These are phyloP conservation scores for Smittia aterrima DNA, from an alignment of 2,888 invertebrate species.

Conservation along the genomic window DNA sequence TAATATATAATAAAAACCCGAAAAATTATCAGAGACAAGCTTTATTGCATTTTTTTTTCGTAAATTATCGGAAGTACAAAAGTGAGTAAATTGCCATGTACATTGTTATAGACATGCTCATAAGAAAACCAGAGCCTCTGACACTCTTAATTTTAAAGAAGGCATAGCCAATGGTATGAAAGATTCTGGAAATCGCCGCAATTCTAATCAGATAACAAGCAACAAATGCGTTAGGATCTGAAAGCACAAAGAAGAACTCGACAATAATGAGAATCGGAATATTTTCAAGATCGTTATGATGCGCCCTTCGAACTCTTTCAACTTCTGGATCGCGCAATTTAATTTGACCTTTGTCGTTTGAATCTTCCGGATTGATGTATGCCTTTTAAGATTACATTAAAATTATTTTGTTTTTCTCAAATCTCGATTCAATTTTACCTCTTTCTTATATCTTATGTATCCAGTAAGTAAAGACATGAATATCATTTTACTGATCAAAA, in stretches of 20 bases:
- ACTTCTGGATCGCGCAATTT: constrained; percentile 55
- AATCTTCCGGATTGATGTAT: constrained; percentile 59
- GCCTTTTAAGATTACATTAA: constrained; percentile 50
- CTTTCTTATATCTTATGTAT: constrained; percentile 44
- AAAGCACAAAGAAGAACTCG: constrained; percentile 59
- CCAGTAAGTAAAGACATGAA: constrained; percentile 49
- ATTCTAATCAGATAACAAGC: constrained; percentile 60
- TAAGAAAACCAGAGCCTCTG: constrained; percentile 54
- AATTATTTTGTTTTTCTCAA: constrained; percentile 43
- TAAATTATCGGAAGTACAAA: not conserved
- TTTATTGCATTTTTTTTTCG: too few relatives aligned
- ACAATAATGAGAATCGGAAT: constrained; percentile 61
- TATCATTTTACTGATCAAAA: constrained; percentile 49
- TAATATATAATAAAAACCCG: too few relatives aligned
- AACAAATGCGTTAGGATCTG: constrained; percentile 56
- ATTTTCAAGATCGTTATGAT: constrained; percentile 63
- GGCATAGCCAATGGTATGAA: constrained; percentile 64
- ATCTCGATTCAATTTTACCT: constrained; percentile 43
- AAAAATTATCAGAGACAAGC: too few relatives aligned
- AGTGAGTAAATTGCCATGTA: constrained; percentile 54
- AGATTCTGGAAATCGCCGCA: constrained; percentile 57
- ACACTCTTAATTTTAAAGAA: constrained; percentile 62
- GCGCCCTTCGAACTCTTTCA: constrained; percentile 58
- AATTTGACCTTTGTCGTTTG: constrained; percentile 45
- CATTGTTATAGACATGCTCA: constrained; percentile 53